Evolutionary conservation across 2,888 invertebrate species (phyloP), one percentile per base, ranked within the genome.

Genomic region (Apodemia hepburni): DNA sequence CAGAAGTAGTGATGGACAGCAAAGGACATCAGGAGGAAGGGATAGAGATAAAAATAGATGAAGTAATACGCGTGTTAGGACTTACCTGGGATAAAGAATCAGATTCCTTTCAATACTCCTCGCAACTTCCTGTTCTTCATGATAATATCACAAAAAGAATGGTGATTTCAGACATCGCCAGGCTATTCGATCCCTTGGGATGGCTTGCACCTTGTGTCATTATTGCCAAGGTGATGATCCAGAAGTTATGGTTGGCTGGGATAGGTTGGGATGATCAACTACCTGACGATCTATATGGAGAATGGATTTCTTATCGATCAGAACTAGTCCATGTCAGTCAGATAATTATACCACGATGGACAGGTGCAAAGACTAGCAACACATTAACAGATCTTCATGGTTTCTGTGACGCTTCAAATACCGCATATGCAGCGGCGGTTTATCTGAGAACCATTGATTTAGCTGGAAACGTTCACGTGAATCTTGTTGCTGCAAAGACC

Each of bases 161-260:
- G 18, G 65, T 73, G 0, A 33, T 73, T 3, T 70, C 73, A 4
- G 70, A 71, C 27, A 68, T 75, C 15, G 70, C 73, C 0, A 66
- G 65, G 60, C 27, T 75, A 4, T 74, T 71, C 27, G 73, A 75
- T 60, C 73, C 72, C 0, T 57, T 75, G 4, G 73, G 73, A 2
- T 74, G 73, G 73, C 67, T 74, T 7, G 70, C 73, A 3, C 64
- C 68, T 18, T 64, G 68, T n/a, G 63, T 70, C 27, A 59, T 70
- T 42, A 54, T 2, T 15, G 68, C 66, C 1, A 73, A 73, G 33
- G 63, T 70, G 38, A 63, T 68, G 18, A 70, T 71, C 1, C 69
- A 70, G 61, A 70, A 66, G 49, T 33, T 72, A 9, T 73, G 70
- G 69, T 60, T 65, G 58, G 27, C 61, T 2, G 59, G 61, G 15